A percentile compares a stretch with the other conserved stretches of the same genome.
phyloP scores from a whole-genome alignment of 2,888 invertebrate genomes.

The Dicycla oo region DNA sequence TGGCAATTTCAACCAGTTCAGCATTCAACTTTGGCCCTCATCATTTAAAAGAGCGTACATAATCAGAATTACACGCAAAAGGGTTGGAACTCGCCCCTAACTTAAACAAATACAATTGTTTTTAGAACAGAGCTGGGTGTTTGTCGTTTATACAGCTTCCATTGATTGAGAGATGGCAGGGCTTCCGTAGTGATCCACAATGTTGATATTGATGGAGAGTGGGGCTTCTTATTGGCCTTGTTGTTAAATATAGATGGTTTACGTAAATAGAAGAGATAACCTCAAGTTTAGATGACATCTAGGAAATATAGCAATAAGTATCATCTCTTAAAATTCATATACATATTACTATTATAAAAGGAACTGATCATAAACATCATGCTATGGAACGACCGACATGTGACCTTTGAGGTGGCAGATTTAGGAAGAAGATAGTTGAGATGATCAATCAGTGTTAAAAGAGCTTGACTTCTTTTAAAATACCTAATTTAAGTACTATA shows the following conservation, averaged over 20 bases:
- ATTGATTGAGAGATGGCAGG: conserved; percentile 50
- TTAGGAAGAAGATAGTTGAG: not conserved
- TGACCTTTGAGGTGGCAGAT: too few species aligned
- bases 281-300: not conserved
- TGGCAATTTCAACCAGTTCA: not conserved
- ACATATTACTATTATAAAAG: not conserved
- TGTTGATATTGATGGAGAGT: conserved; percentile 45
- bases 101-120: conserved; percentile 56
- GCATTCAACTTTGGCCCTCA: not conserved
- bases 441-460: not conserved
- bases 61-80: not conserved
- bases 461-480: too few species aligned
- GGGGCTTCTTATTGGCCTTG: conserved; percentile 45
- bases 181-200: conserved; percentile 41
- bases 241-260: conserved; percentile 23
- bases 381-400: not conserved
- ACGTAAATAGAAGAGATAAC: conserved; percentile 24
- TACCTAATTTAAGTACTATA: too few species aligned
- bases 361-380: not conserved
- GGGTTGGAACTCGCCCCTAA: conserved; percentile 26
- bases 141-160: conserved; percentile 59
- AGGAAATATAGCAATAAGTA: not conserved
- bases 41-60: conserved; percentile 5
- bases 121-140: conserved; percentile 44
- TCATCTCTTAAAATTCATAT: too few species aligned